Percentiles rank a stretch among this genome's conserved stretches.
phyloP scores from a whole-genome alignment of 2,113 vertebrate genomes.

The Solea senegalensis region DNA sequence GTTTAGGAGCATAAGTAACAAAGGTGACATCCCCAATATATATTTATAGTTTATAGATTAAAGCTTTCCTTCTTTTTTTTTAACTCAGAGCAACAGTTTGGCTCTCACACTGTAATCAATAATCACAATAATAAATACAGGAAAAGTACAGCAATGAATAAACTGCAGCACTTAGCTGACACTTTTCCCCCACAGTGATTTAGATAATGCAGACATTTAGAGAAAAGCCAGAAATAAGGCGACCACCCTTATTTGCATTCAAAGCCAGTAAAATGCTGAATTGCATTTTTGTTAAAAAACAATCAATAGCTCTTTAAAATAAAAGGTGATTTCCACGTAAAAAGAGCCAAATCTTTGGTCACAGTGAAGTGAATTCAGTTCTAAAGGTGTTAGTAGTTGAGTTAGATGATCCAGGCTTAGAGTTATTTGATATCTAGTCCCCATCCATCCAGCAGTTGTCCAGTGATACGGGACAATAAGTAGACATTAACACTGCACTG shows the following conservation, averaged over 20 bases:
- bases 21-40: too few species aligned
- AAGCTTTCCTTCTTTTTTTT: not conserved
- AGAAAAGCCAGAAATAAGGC: not conserved
- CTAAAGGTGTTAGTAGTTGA: too few species aligned
- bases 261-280: not conserved
- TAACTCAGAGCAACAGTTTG: not conserved
- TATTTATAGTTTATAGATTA: not conserved
- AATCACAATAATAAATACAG: not conserved
- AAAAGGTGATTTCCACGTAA: too few species aligned
- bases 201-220: not conserved
- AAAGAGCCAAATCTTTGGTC: too few species aligned
- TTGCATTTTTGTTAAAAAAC: not conserved
- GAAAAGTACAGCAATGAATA: not conserved
- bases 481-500: too few species aligned
- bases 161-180: too few species aligned
- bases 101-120: not conserved
- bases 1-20: too few species aligned
- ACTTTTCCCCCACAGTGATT: not conserved
- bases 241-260: not conserved
- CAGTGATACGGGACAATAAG: too few species aligned
- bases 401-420: too few species aligned
- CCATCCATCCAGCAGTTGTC: too few species aligned
- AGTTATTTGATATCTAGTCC: too few species aligned
- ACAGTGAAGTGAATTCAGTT: too few species aligned
- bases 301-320: not conserved